Evolutionary conservation across 2,888 invertebrate species (phyloP), one percentile per base, ranked within the genome.

Genomic region (Micoletzkya japonica): DNA sequence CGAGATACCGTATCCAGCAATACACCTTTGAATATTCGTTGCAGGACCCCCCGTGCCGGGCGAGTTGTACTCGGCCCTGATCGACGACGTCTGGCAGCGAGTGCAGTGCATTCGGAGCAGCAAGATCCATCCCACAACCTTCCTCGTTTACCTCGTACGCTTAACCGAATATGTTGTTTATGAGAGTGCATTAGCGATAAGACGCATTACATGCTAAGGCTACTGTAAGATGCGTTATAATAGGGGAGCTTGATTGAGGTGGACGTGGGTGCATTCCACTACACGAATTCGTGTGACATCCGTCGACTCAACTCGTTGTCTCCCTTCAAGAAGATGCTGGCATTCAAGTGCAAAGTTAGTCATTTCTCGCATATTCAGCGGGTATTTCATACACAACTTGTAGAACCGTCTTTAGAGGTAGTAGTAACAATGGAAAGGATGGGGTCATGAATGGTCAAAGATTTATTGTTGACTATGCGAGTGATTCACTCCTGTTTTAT

Each of bases 301-400:
- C 67, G 78, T 30, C 70, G 73, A 32, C 70, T 81, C 58, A 79
- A 80, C 50, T 72, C 77, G 24, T 74, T 75, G n/a, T 76, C 81
- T 14, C 78, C 79, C 0, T 77, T 79, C 73, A 77, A 74, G 44
- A 78, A 80, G 44, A 80, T 81, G 77, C 73, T 81, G 26, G 75
- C 77, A 75, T 78, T 81, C 73, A 80, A 80, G 50, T 77, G 79
- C 73, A 78, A 78, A 63, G 76, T 77, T 26, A 69, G 71, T 44
- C 7, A 17, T 66, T 20, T 3, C 26, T 26, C 20, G 20, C 20
- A 44, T 54, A 54, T n/a, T n/a, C n/a, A n/a, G n/a, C n/a, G n/a
- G n/a, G n/a, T n/a, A n/a, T n/a, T n/a, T n/a, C n/a, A n/a, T n/a
- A n/a, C n/a, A n/a, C n/a, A n/a, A n/a, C n/a, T n/a, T n/a, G n/a